Percentiles rank a stretch among this genome's conserved stretches.
phyloP scores from a whole-genome alignment of 1,140 invertebrate species.

The Globodera rostochiensis region DNA sequence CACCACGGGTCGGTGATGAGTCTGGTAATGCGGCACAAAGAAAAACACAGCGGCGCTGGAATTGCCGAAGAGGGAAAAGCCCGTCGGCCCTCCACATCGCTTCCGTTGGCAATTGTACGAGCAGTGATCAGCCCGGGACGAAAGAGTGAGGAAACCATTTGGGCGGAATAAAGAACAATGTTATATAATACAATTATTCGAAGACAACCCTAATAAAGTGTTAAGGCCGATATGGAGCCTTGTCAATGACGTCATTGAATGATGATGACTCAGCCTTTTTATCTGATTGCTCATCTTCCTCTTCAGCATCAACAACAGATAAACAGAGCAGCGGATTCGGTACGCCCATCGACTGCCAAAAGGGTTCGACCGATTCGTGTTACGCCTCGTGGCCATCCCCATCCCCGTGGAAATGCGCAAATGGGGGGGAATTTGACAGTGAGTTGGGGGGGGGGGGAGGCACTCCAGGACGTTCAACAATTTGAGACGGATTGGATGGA shows the following conservation, averaged over 20 bases:
- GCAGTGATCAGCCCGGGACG: not conserved
- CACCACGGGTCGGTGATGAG: not conserved
- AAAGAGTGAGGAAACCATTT: constrained; percentile 6
- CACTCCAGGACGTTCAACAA: not conserved
- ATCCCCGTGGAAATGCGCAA: constrained; percentile 11
- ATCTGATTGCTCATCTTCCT: constrained; percentile 15
- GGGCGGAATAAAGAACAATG: too few species aligned
- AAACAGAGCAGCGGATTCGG: not conserved
- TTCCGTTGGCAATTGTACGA: not conserved
- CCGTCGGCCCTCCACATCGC: not conserved
- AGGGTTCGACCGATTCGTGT: not conserved
- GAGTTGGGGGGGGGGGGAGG: not conserved
- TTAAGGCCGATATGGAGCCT: not conserved
- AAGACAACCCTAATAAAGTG: too few species aligned
- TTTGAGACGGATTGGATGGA: not conserved
- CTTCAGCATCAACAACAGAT: not conserved
- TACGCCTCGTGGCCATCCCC: not conserved
- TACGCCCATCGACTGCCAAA: not conserved
- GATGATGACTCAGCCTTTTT: constrained; percentile 15
- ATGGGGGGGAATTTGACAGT: not conserved
- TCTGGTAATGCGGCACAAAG: constrained; percentile 12
- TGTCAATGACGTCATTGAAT: constrained; percentile 4
- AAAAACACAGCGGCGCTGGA: not conserved
- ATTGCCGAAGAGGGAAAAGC: too few species aligned
- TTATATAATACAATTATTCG: too few species aligned